A percentile compares a stretch with the other conserved stretches of the same genome.
These are phyloP conservation scores for Cygnus olor DNA, from an alignment of 2,797 vertebrate genomes.

Conservation along the genomic window DNA sequence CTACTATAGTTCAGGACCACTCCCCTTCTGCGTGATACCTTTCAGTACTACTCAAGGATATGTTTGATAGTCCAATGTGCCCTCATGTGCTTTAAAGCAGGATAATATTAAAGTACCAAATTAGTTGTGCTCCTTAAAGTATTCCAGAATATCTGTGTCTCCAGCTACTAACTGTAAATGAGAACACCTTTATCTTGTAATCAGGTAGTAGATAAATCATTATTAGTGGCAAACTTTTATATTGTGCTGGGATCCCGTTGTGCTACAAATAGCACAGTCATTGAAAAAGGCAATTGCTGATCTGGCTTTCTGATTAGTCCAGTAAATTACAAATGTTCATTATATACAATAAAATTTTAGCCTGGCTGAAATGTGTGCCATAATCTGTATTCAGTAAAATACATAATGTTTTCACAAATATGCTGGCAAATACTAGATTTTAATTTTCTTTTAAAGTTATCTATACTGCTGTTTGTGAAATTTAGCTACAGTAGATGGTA, in stretches of 20 bases:
- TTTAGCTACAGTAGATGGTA: neutral
- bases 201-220: neutral
- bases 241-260: neutral
- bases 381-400: conserved; percentile 16
- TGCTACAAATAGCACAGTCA: neutral
- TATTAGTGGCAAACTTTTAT: neutral
- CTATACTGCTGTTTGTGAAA: neutral
- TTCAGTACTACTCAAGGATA: neutral
- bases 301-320: conserved; percentile 3
- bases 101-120: neutral
- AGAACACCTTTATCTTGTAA: conserved; percentile 12
- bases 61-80: neutral
- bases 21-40: neutral
- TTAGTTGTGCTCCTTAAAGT: neutral
- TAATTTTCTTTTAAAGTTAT: neutral
- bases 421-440: neutral
- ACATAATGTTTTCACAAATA: neutral
- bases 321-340: neutral
- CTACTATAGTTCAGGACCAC: neutral
- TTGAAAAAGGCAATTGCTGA: neutral
- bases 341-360: neutral
- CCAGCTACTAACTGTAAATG: neutral
- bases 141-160: neutral
- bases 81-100: neutral
- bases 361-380: neutral